A percentile compares a stretch with the other conserved stretches of the same genome.
Conservation (phyloP, 2,888 invertebrate species). For the Rotaria socialis region DNA sequence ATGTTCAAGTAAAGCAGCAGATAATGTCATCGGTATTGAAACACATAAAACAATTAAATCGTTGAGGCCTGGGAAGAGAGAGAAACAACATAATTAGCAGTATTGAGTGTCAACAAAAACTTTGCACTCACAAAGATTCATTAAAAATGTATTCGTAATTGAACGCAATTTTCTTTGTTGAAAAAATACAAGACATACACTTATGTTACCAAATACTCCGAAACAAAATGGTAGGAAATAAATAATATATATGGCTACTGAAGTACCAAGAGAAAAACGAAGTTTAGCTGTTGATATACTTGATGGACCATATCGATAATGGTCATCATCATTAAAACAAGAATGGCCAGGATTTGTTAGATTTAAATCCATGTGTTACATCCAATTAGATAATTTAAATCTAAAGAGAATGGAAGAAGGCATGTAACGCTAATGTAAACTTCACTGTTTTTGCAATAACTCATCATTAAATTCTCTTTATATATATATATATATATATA, state of each 20-base stretch:
- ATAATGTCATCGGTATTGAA: conserved; percentile 18
- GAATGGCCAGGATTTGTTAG: neutral
- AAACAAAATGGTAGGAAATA: conserved; percentile 35
- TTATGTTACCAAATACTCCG: conserved; percentile 27
- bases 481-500: no score
- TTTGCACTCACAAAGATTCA: neutral
- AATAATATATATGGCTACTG: neutral
- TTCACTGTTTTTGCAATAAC: no score
- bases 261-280: neutral
- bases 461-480: no score
- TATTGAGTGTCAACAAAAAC: neutral
- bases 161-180: conserved; percentile 28
- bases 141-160: conserved; percentile 9
- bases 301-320: neutral
- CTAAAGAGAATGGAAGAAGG: neutral
- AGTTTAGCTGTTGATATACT: neutral
- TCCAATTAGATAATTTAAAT: neutral
- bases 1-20: neutral
- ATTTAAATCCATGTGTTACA: neutral
- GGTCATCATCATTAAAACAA: neutral
- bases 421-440: no score
- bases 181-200: conserved; percentile 33
- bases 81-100: no score
- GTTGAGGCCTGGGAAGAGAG: neutral
- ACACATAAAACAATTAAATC: conserved; percentile 35